These are phyloP conservation scores for Microtus ochrogaster DNA, from an alignment of 2,113 vertebrate genomes.

Conservation along the genomic window DNA sequence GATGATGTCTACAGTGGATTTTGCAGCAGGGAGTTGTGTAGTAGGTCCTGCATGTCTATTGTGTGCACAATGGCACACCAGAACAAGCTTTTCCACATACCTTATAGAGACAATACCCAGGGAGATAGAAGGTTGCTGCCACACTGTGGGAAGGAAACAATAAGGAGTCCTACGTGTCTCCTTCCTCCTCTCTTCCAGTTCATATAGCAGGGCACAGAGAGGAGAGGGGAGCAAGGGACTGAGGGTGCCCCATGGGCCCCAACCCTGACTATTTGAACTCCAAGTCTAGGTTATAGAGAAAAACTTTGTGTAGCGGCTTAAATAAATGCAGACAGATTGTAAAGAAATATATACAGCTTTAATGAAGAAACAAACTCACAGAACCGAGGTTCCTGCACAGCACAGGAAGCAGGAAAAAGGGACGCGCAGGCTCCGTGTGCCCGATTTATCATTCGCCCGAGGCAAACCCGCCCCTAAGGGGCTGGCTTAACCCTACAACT, in stretches of 20 bases:
- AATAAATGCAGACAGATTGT: too few species aligned
- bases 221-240: not conserved
- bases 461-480: too few species aligned
- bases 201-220: not conserved
- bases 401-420: too few species aligned
- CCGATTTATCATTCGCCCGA: too few species aligned
- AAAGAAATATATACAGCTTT: too few species aligned
- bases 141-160: fast-evolving
- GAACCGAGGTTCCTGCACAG: too few species aligned
- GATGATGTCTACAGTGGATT: not conserved
- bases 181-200: not conserved
- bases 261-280: not conserved
- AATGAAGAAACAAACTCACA: too few species aligned
- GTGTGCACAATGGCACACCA: not conserved
- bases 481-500: too few species aligned
- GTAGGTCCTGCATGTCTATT: not conserved
- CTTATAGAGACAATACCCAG: not conserved
- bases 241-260: too few species aligned
- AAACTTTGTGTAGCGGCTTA: too few species aligned
- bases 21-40: not conserved
- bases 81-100: not conserved
- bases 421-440: too few species aligned
- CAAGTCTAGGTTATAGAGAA: not conserved
- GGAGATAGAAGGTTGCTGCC: not conserved
- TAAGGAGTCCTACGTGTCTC: not conserved